Conservation (phyloP, 2,797 vertebrate genomes). For the Enteromius mattozi region DNA sequence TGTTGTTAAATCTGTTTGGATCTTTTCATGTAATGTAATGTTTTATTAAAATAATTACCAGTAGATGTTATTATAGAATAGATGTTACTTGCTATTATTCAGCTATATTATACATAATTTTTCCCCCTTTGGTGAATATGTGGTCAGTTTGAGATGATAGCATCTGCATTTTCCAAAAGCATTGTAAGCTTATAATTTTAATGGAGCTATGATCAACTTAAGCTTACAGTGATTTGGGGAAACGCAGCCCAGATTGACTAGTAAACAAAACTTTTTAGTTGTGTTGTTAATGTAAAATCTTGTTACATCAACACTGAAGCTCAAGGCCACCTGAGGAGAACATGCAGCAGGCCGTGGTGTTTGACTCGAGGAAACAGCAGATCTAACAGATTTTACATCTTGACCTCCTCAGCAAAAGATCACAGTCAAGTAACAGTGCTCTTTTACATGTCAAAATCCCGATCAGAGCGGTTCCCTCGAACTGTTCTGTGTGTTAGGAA, state of each 20-base stretch:
- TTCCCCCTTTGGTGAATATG: background rate
- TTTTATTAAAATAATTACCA: no score
- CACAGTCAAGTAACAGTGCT: background rate
- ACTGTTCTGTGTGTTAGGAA: background rate
- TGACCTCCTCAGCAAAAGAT: background rate
- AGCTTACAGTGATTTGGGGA: no score
- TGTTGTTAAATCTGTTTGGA: background rate
- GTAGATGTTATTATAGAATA: no score
- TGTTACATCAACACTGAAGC: background rate
- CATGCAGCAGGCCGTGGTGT: background rate
- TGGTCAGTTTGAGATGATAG: background rate
- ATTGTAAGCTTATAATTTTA: no score
- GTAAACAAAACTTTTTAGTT: background rate
- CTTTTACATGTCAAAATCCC: background rate
- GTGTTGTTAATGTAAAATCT: background rate
- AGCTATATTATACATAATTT: background rate
- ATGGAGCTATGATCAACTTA: no score
- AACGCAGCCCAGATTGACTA: background rate
- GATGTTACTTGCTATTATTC: background rate
- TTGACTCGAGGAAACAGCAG: background rate
- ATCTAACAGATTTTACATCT: background rate
- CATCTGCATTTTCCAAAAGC: no score
- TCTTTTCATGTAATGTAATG: background rate
- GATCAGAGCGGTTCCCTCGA: background rate
- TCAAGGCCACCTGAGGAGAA: background rate